phyloP scores from a whole-genome alignment of 2,888 invertebrate species.

The Hedya salicella region DNA sequence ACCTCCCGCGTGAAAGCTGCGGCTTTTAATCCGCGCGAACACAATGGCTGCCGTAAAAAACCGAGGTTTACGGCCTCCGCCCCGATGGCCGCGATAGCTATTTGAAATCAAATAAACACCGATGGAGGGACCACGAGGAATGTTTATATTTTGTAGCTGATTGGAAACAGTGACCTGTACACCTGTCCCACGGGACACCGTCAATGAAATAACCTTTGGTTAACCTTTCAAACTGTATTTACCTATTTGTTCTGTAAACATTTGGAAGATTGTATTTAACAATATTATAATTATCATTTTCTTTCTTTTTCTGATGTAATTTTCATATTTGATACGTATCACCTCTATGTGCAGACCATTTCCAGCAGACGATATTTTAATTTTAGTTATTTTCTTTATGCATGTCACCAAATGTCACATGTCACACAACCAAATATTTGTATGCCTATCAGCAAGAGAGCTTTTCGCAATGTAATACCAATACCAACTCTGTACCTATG shows the following conservation, averaged over 20 bases:
- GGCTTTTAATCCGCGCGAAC: neutral
- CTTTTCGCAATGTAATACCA: too few species aligned
- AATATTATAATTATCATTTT: neutral
- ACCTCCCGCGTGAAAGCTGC: neutral
- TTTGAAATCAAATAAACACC: neutral
- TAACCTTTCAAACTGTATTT: neutral
- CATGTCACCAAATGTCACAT: too few species aligned
- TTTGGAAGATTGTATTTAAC: neutral
- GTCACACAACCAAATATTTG: too few species aligned
- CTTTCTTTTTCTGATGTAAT: too few species aligned
- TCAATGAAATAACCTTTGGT: neutral
- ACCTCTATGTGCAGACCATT: too few species aligned
- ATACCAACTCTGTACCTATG: too few species aligned
- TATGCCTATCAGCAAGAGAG: too few species aligned
- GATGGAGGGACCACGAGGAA: neutral
- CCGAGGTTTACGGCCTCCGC: neutral
- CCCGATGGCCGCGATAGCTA: neutral
- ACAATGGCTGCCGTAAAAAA: neutral
- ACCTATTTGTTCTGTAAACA: neutral
- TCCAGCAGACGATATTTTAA: too few species aligned
- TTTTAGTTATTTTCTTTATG: too few species aligned
- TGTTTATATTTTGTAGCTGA: neutral
- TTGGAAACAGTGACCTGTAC: neutral
- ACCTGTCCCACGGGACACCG: neutral
- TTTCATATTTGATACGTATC: too few species aligned